Evolutionary conservation across 2,113 vertebrate species (phyloP), one percentile per base, ranked within the genome.

Genomic region (Leuciscus idus): DNA sequence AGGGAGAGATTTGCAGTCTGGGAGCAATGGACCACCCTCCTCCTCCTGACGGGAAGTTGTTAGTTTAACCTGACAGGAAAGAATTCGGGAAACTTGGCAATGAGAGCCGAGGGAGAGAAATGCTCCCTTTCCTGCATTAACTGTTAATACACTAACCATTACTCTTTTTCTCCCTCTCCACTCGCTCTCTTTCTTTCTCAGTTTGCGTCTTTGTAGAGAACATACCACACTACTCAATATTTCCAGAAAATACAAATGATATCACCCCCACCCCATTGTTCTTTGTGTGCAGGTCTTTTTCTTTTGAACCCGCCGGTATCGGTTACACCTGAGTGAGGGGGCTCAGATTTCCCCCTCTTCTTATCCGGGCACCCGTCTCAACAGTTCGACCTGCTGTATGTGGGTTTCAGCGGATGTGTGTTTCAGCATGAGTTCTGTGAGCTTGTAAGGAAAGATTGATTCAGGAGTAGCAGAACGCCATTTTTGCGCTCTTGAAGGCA

Each of bases 11-110:
- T 89, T 90, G 93, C 90, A 91, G 92, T 91, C 88, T 89, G 75
- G 87, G 89, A 88, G 88, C 92, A 85, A 84, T 91, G 92, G 94
- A 92, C 93, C 93, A 94, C 94, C 90, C 94, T 95, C 88, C 92
- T 94, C 93, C 92, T 93, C 90, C 91, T 87, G 92, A 94, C 92
- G 95, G 96, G 95, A 97, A 96, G 96, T 96, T 96, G 96, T 96
- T 96, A 95, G 95, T 97, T 96, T 96, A 96, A 96, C 94, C 95
- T 96, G 95, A 91, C 94, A 95, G 95, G 94, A 95, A 96, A 95
- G 94, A 95, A 95, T 81, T 92, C 5, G 75, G 92, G 90, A 94
- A 93, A 95, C 94, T 96, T 96, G 95, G 95, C 95, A 95, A 92
- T 75, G 83, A 90, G 91, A 79, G 84, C 91, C 87, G 30, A 84